Base-by-base conservation (phyloP, 2,797 vertebrate species). In the Melopsittacus undulatus region DNA sequence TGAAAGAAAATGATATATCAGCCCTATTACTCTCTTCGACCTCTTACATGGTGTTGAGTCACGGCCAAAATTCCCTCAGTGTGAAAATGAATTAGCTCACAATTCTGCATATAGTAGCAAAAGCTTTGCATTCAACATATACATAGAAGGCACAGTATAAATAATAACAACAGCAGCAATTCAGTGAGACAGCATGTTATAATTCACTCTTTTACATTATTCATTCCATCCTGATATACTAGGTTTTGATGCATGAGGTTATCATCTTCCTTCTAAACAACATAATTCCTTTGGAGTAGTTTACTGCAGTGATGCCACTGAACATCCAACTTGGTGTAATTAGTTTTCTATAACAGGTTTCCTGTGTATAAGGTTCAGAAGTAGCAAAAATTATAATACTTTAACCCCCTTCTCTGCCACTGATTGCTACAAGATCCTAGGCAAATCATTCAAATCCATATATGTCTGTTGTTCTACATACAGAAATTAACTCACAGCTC, bases 131-230 rank as follows among this genome's bases (percentile, higher is more conserved):
- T 94, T 90, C 87, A 90, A 94, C 62, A 68, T 74, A 75, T 83
- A 77, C 52, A 54, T 69, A 59, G 79, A 89, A 91, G 79, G 86
- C 64, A 87, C 16, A 36, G 57, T 87, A 83, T 97, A 96, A 96
- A 96, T 96, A 96, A 88, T 76, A 95, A 74, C 18, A 96, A 68
- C 72, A 76, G 62, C 38, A 88, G 68, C 45, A 43, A 59, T 81
- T 94, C 89, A 70, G 42, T 87, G 83, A 89, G 76, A 80, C 61
- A 82, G 87, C 59, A 24, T 32, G 10, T 85, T 94, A 66, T 94
- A 96, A 92, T 87, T 95, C 79, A 96, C 70, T 85, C 26, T 32
- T 93, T 82, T 83, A 82, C 88, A 88, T 97, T 97, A 95, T 91
- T 95, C 67, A 97, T 95, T 92, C 92, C 77, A 51, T 91, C 32